Evolutionary conservation across 2,113 vertebrate genomes (phyloP).

Genomic region (Anas platyrhynchos): DNA sequence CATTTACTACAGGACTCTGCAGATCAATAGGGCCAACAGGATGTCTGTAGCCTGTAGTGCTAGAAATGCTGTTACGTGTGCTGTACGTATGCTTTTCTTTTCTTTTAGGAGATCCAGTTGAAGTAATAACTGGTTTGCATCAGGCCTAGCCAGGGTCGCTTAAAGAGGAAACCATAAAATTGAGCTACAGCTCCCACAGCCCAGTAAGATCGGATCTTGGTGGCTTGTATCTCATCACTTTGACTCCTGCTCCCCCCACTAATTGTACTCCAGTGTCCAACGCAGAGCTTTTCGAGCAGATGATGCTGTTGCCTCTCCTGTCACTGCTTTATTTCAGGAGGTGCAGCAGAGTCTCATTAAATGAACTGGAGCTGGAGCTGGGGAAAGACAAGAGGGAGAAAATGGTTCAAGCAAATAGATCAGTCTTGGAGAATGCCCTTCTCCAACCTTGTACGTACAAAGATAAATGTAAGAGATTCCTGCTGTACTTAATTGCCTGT

Average conservation of each 20-base stretch:
- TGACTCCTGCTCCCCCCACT: not conserved
- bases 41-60: not conserved
- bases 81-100: not conserved
- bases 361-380: not conserved
- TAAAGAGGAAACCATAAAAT: not conserved
- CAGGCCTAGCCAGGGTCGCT: not conserved
- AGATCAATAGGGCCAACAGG: not conserved
- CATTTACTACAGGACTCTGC: not conserved
- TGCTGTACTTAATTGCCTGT: not conserved
- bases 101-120: not conserved
- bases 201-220: not conserved
- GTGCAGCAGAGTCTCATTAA: not conserved
- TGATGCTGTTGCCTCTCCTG: not conserved
- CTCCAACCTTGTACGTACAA: rapidly evolving
- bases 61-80: not conserved
- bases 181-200: not conserved
- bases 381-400: not conserved
- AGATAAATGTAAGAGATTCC: not conserved
- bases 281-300: not conserved
- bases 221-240: not conserved
- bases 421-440: not conserved
- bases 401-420: not conserved
- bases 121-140: not conserved
- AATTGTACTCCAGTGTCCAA: not conserved
- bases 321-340: not conserved